Evolutionary conservation across 2,888 invertebrate genomes (phyloP).

Genomic region (Leptothorax acervorum): DNA sequence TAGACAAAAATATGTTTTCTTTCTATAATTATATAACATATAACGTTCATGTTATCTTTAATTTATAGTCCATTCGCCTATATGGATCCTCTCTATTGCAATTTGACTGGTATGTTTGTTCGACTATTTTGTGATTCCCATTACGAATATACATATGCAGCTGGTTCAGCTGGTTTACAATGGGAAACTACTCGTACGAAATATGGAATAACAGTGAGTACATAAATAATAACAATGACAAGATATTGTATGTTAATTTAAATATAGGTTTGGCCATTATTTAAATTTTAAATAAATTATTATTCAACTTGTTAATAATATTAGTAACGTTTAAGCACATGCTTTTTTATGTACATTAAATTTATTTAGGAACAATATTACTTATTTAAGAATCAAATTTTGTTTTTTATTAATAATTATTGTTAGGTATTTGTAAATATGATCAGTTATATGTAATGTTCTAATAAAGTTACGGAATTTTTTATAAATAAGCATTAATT

Average conservation of each 20-base stretch:
- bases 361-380: background rate
- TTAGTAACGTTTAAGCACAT: background rate
- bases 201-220: conserved; percentile 93
- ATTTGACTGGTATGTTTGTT: conserved; percentile 94
- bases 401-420: background rate
- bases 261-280: no score
- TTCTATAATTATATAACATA: background rate
- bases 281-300: background rate
- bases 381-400: background rate
- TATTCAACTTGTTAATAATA: background rate
- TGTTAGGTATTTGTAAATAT: background rate
- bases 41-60: conserved; percentile 40
- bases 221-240: background rate
- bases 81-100: conserved; percentile 93
- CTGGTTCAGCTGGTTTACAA: conserved; percentile 95
- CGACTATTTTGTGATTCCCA: conserved; percentile 93
- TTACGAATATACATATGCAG: conserved; percentile 97
- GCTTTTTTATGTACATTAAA: background rate
- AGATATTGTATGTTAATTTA: background rate
- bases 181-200: conserved; percentile 93
- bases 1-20: background rate
- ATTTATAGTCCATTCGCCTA: conserved; percentile 93
- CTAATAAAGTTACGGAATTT: background rate
- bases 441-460: background rate
- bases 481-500: no score